phyloP scores from a whole-genome alignment of 2,113 vertebrate species.

The Aramus guarauna region DNA sequence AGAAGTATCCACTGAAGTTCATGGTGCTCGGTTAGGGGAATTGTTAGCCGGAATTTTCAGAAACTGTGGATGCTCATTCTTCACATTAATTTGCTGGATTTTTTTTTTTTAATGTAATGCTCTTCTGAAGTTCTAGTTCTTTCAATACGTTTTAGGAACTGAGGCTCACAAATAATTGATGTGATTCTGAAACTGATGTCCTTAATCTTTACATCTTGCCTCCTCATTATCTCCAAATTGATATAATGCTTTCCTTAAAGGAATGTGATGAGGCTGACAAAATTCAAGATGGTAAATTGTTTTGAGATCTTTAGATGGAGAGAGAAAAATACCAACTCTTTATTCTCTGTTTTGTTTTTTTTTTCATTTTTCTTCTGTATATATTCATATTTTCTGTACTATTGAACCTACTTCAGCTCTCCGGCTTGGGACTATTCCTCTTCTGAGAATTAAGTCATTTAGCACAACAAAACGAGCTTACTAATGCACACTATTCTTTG shows the following conservation, averaged over 20 bases:
- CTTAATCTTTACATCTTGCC: neutral
- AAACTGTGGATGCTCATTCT: neutral
- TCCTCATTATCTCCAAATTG: neutral
- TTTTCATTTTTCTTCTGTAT: neutral
- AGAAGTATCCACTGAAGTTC: neutral
- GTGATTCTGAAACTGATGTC: neutral
- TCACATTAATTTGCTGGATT: neutral
- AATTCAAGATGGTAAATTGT: neutral
- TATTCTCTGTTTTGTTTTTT: neutral
- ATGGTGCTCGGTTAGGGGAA: neutral
- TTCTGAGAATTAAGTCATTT: slow-evolving; percentile 4
- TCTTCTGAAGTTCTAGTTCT: neutral
- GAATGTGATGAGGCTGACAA: neutral
- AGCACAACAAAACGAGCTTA: neutral
- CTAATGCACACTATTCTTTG: neutral
- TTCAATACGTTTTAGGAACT: neutral
- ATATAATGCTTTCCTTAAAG: neutral
- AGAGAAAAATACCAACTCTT: neutral
- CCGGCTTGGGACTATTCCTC: neutral
- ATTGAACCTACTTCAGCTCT: neutral
- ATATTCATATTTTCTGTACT: neutral
- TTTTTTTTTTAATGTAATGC: neutral
- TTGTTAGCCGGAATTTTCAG: neutral
- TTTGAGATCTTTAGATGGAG: neutral
- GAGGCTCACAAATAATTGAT: neutral